Conservation (phyloP, 2,113 vertebrate species). For the Ploceus nigricollis region DNA sequence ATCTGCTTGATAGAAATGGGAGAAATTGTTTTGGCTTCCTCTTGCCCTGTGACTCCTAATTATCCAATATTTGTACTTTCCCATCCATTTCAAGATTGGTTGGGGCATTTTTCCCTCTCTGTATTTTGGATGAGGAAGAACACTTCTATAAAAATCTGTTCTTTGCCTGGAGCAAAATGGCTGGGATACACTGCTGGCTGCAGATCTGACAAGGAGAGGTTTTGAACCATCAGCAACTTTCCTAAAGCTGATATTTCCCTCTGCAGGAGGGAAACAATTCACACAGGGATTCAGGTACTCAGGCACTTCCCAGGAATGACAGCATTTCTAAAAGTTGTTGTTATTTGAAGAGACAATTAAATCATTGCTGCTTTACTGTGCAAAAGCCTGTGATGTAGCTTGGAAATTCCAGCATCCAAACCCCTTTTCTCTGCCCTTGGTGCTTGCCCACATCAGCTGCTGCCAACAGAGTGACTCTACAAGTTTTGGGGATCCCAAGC, state of each 20-base stretch:
- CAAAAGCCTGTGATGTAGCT: neutral
- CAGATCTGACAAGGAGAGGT: constrained; percentile 43
- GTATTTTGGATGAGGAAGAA: constrained; percentile 7
- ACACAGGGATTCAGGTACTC: neutral
- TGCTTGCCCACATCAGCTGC: neutral
- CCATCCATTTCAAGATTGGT: neutral
- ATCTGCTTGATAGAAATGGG: neutral
- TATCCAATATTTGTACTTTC: constrained; percentile 37
- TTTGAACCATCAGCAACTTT: constrained; percentile 53
- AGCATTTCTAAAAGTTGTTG: neutral
- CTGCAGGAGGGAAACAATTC: neutral
- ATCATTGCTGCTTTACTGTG: neutral
- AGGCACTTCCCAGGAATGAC: neutral
- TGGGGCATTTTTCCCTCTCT: neutral
- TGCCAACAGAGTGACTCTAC: accelerated
- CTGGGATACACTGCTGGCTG: neutral
- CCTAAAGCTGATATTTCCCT: neutral
- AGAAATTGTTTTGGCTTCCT: constrained; percentile 35
- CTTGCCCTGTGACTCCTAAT: constrained; percentile 12
- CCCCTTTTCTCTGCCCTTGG: neutral
- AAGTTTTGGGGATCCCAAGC: neutral
- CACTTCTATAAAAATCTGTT: constrained; percentile 47
- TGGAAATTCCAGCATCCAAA: neutral
- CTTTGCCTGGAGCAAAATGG: constrained; percentile 34
- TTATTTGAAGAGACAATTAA: neutral